Conservation (phyloP, 2,888 invertebrate species). For the Melipona bicolor region DNA sequence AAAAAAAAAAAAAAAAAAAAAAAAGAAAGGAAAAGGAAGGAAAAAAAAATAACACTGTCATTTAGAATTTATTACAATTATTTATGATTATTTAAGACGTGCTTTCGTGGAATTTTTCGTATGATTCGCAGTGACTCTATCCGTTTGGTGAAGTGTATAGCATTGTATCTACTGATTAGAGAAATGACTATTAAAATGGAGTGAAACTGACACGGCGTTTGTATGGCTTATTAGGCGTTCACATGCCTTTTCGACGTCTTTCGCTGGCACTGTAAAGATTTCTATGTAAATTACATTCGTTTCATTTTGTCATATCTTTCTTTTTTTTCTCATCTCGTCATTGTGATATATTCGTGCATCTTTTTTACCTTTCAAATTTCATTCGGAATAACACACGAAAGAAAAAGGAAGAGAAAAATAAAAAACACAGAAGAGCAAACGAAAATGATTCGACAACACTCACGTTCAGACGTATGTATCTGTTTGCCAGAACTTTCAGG, state of each 20-base stretch:
- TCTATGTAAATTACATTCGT: constrained; percentile 24
- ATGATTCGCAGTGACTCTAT: constrained; percentile 56
- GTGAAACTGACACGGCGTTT: constrained; percentile 62
- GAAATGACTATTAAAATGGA: constrained; percentile 68
- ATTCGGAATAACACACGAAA: not conserved
- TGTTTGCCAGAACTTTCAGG: constrained; percentile 16
- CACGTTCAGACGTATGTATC: not conserved
- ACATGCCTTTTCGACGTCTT: constrained; percentile 50
- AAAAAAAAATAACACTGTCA: constrained; percentile 6
- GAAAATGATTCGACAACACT: not conserved
- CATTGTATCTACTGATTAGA: constrained; percentile 71
- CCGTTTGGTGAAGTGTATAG: constrained; percentile 65
- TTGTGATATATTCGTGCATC: constrained; percentile 20
- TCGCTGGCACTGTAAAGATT: constrained; percentile 41
- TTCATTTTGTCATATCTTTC: constrained; percentile 10
- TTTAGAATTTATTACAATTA: constrained; percentile 55
- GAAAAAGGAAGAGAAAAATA: not conserved
- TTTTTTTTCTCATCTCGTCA: constrained; percentile 20
- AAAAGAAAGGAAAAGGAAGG: no score
- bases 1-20: no score
- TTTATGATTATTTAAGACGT: constrained; percentile 59
- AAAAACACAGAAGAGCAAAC: not conserved
- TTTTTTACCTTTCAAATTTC: not conserved
- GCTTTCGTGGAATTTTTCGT: constrained; percentile 55
- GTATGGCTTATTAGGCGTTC: constrained; percentile 57